These are phyloP conservation scores for Rhinella marina DNA, from an alignment of 2,797 vertebrate species.

Conservation along the genomic window DNA sequence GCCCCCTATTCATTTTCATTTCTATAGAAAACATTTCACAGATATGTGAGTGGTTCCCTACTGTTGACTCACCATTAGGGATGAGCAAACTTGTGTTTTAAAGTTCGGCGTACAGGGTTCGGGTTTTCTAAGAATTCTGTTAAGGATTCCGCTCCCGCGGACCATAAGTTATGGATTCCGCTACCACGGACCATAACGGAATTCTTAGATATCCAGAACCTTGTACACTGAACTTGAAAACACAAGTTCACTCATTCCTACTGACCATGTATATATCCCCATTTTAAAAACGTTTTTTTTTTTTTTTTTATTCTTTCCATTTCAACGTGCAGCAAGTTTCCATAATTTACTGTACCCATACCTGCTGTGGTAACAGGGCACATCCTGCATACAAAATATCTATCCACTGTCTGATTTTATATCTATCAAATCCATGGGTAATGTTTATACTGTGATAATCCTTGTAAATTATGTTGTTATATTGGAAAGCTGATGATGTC, in stretches of 20 bases:
- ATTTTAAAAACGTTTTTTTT: background rate
- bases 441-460: slow-evolving; percentile 44
- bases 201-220: too few relatives aligned
- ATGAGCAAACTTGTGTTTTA: too few relatives aligned
- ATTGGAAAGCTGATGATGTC: background rate
- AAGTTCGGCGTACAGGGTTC: too few relatives aligned
- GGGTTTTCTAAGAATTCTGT: too few relatives aligned
- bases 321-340: slow-evolving; percentile 7
- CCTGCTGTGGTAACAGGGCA: slow-evolving; percentile 21
- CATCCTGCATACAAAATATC: slow-evolving; percentile 24
- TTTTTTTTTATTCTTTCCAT: background rate
- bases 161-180: too few relatives aligned
- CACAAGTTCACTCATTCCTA: too few relatives aligned
- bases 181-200: too few relatives aligned
- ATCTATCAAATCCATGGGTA: slow-evolving; percentile 30
- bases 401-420: slow-evolving; percentile 38
- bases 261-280: background rate
- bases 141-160: too few relatives aligned
- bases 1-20: background rate
- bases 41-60: background rate
- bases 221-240: too few relatives aligned
- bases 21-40: background rate
- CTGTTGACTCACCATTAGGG: background rate
- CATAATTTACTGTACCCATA: slow-evolving; percentile 12
- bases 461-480: slow-evolving; percentile 34